Evolutionary conservation across 2,113 vertebrate genomes (phyloP).

Genomic region (Progne subis): DNA sequence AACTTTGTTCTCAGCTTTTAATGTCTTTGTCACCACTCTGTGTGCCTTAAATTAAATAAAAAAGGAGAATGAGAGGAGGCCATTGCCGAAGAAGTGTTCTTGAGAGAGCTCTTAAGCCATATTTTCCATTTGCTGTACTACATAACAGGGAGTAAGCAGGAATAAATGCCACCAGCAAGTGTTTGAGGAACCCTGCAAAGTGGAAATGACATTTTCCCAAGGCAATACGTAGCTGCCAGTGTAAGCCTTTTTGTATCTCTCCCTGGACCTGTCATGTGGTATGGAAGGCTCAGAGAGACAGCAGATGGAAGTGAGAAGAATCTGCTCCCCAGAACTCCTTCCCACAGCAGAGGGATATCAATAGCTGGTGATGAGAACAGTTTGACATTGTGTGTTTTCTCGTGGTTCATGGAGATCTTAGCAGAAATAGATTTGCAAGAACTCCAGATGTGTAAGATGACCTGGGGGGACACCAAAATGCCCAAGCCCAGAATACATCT

Average conservation of each 20-base stretch:
- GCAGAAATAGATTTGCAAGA: neutral
- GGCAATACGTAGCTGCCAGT: neutral
- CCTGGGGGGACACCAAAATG: neutral
- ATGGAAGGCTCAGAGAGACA: neutral
- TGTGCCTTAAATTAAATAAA: neutral
- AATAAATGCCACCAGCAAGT: neutral
- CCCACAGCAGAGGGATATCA: rapidly evolving
- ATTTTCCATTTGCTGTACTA: neutral
- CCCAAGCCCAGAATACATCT: neutral
- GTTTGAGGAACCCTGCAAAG: neutral
- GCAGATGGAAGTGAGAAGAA: neutral
- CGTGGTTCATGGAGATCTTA: neutral
- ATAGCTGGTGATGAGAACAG: neutral
- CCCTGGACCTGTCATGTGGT: neutral
- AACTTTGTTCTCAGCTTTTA: neutral
- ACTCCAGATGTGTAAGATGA: neutral
- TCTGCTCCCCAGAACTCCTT: neutral
- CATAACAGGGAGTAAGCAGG: neutral
- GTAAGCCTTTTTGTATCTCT: neutral
- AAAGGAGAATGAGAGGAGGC: neutral
- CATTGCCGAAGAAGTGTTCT: neutral
- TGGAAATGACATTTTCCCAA: neutral
- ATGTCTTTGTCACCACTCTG: neutral
- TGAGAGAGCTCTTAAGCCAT: neutral
- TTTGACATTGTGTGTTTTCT: neutral